A percentile compares a stretch with the other conserved stretches of the same genome.
Evolutionary conservation across 2,797 vertebrate species (phyloP).

Genomic region (Helicolenus hilgendorfi): DNA sequence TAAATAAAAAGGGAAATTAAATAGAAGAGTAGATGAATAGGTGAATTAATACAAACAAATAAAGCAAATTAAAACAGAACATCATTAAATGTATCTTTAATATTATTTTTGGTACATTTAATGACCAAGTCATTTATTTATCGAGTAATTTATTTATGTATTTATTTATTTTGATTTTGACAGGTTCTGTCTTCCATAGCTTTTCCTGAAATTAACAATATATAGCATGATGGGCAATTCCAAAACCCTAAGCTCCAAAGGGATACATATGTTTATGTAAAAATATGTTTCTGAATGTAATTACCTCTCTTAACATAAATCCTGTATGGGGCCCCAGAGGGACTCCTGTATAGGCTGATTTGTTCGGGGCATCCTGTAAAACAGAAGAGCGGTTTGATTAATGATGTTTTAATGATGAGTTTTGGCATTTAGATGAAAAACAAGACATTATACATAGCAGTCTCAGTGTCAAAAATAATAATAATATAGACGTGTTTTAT

Average conservation of each 20-base stretch:
- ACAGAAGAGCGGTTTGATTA: neutral
- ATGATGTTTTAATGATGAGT: neutral
- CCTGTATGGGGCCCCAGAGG: neutral
- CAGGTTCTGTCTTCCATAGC: neutral
- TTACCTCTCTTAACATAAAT: neutral
- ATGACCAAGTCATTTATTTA: too few relatives aligned
- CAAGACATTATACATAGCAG: neutral
- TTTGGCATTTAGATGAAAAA: neutral
- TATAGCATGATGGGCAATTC: neutral
- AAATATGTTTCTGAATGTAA: neutral
- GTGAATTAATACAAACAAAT: too few relatives aligned
- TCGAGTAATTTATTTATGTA: neutral
- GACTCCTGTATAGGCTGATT: neutral
- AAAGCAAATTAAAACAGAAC: too few relatives aligned
- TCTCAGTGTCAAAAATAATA: neutral
- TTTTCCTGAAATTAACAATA: neutral
- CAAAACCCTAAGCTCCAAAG: neutral
- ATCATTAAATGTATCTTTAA: accelerated
- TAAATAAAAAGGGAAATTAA: too few relatives aligned
- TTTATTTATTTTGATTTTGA: neutral
- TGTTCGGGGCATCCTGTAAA: neutral
- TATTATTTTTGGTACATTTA: too few relatives aligned
- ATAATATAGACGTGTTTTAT: neutral
- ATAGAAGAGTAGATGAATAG: too few relatives aligned
- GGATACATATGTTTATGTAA: neutral